Base-by-base conservation (phyloP, 2,113 vertebrate genomes). In the Cyanocitta stelleri region DNA sequence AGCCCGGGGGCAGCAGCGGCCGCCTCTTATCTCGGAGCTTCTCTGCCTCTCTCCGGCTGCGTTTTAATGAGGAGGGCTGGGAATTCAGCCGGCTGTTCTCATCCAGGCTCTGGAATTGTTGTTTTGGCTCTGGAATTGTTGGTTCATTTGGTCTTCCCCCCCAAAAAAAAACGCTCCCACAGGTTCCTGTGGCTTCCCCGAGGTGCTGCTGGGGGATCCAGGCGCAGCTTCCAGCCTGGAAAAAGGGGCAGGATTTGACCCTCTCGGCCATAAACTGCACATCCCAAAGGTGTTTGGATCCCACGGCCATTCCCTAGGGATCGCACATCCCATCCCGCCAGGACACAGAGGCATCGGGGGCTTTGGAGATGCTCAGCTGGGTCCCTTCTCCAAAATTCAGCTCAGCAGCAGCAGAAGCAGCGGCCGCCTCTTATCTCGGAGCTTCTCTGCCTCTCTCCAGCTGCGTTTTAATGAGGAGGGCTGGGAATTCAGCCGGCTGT, bases 391-490 rank as follows among this genome's bases (percentile, higher is more conserved):
- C 64, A 44, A 37, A 21, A 21, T 23, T 4, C 3, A 10, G 43
- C 27, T 58, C 27, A 16, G 39, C 84, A n/a, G 12, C 27, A 16
- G 39, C 84, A n/a, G 12, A 83, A 20, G 75, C 69, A 7, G 69
- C 32, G 1, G 66, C 79, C 2, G n/a, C 58, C 26, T 32, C 90
- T 88, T 51, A 59, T 80, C 81, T 61, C 78, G 27, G 39, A n/a
- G 80, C 82, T 94, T 33, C 72, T 68, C 49, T 48, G 62, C 62
- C 64, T 61, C 29, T 26, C 58, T 62, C 66, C 0, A 30, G 77
- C 41, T 93, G 72, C 13, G 16, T 88, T 93, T 86, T 88, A 93
- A 95, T 87, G 85, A 93, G 76, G 22, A 73, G 52, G 32, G 76
- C 51, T 73, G 68, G 73, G 77, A 94, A 90, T 61, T 35, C 56